These are phyloP conservation scores for Thalpophila matura DNA, from an alignment of 2,888 invertebrate species.

Conservation along the genomic window DNA sequence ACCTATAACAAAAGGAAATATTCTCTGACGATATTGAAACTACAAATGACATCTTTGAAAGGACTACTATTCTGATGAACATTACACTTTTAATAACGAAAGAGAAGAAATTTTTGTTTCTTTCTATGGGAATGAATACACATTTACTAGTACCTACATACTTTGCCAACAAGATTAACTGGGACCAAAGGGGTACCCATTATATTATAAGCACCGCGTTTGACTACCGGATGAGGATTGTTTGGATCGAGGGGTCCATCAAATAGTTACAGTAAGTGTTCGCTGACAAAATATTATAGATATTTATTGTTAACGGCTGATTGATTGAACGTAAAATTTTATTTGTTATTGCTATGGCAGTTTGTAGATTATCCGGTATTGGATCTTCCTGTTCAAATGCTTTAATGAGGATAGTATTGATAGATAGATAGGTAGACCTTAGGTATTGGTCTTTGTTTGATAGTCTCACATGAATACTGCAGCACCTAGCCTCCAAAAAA, in stretches of 20 bases:
- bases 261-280: constrained; percentile 74
- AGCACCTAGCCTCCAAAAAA: background rate
- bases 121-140: constrained; percentile 25
- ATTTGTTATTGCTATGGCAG: constrained; percentile 8
- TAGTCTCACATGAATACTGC: background rate
- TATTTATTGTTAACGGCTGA: constrained; percentile 64
- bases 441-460: no score
- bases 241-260: constrained; percentile 75
- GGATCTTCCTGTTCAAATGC: constrained; percentile 1
- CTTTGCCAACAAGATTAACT: constrained; percentile 47
- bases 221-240: constrained; percentile 60
- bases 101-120: no score
- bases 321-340: constrained; percentile 54
- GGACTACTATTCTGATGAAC: no score
- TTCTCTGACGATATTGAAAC: no score
- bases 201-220: constrained; percentile 51
- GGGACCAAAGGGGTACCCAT: constrained; percentile 47
- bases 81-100: no score
- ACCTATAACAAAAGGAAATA: no score
- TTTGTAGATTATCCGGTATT: constrained; percentile 15
- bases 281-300: constrained; percentile 84
- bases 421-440: background rate
- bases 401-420: no score
- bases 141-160: background rate
- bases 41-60: no score